These are phyloP conservation scores for Amniataba percoides DNA, from an alignment of 2,797 vertebrate genomes.

Conservation along the genomic window DNA sequence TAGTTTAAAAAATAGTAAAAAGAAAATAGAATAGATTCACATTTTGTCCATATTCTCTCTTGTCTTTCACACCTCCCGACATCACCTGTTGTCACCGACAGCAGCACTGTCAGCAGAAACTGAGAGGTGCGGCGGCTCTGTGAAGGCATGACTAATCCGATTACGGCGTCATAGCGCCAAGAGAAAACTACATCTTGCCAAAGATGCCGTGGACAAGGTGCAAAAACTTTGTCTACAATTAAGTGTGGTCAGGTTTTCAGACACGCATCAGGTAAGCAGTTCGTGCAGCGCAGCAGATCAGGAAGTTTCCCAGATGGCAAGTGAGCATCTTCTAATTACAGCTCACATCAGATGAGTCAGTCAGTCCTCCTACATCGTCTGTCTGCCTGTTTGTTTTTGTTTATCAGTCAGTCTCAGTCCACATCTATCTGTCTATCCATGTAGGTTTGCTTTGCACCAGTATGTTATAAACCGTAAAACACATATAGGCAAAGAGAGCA, in stretches of 20 bases:
- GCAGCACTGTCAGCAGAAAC: background rate
- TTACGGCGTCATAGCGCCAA: background rate
- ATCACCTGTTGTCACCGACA: background rate
- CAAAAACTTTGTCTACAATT: background rate
- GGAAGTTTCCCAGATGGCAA: conserved; percentile 41
- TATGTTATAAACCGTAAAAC: background rate
- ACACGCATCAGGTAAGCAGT: conserved; percentile 10
- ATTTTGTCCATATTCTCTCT: background rate
- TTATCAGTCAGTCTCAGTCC: conserved; percentile 10
- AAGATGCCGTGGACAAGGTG: background rate
- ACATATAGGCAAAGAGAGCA: background rate
- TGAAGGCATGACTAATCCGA: background rate
- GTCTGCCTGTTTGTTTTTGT: conserved; percentile 42
- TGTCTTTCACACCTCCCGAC: background rate
- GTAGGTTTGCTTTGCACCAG: background rate
- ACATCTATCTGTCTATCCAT: conserved; percentile 18
- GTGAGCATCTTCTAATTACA: conserved; percentile 45
- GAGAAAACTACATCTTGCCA: background rate
- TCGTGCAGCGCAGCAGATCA: conserved; percentile 18
- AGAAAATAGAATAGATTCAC: background rate
- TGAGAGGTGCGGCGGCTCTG: background rate
- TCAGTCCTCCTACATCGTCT: conserved; percentile 49
- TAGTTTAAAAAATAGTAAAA: too few species aligned
- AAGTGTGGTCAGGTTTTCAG: background rate
- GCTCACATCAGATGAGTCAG: conserved; percentile 58